phyloP scores from a whole-genome alignment of 2,797 vertebrate genomes.

The Peromyscus aztecus region DNA sequence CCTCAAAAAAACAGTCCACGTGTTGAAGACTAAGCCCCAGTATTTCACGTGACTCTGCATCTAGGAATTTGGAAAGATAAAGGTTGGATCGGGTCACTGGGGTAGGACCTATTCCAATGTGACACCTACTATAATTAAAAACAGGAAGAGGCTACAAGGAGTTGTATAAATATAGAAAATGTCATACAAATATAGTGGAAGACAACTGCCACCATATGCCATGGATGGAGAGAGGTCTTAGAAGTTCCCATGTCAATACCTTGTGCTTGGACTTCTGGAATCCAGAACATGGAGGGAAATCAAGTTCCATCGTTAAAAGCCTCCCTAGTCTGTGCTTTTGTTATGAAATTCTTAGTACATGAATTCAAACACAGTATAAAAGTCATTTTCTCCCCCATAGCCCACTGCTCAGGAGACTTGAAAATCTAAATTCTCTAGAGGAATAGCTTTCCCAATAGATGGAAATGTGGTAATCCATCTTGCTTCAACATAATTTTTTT shows the following conservation, averaged over 20 bases:
- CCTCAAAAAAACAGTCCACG: neutral
- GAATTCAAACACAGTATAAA: neutral
- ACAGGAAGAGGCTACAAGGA: neutral
- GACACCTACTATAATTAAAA: neutral
- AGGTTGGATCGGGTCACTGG: neutral
- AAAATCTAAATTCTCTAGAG: conserved; percentile 59
- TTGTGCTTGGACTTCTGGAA: neutral
- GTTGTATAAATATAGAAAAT: neutral
- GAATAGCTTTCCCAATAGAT: conserved; percentile 43
- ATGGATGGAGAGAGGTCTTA: neutral
- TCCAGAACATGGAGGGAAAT: neutral
- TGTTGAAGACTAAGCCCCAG: neutral
- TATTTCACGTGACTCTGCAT: neutral
- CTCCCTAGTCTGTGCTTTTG: neutral
- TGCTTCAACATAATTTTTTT: conserved; percentile 28
- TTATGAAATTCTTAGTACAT: neutral
- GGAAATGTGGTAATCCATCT: conserved; percentile 51
- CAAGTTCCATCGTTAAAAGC: neutral
- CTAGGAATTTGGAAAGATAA: neutral
- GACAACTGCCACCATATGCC: neutral
- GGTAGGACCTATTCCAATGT: neutral
- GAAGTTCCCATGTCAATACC: neutral
- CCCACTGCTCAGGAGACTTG: conserved; percentile 21
- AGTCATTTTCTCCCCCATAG: conserved; percentile 2
- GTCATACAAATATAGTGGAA: neutral